Evolutionary conservation across 35 echinoderm and acorn worm species (phyloP).

Genomic region (Holothuria glaberrima): DNA sequence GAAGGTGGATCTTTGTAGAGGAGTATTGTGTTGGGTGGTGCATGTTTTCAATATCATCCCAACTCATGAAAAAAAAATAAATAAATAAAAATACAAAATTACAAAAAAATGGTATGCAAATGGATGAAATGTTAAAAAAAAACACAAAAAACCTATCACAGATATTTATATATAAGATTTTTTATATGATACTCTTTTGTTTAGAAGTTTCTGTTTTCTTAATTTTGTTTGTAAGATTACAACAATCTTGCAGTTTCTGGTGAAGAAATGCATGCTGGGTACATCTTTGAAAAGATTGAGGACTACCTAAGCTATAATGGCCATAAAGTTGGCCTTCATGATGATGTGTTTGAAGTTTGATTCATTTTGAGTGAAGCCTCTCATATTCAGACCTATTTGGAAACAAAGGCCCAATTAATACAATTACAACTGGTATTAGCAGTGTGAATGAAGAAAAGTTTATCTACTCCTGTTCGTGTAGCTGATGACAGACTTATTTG

Average conservation of each 20-base stretch:
- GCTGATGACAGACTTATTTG: too few species aligned
- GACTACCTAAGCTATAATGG: not conserved
- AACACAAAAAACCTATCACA: slow-evolving; percentile 9
- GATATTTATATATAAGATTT: slow-evolving; percentile 64
- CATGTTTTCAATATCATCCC: not conserved
- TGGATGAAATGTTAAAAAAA: not conserved
- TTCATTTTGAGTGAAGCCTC: not conserved
- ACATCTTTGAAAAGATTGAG: not conserved
- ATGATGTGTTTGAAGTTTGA: not conserved
- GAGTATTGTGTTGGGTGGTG: not conserved
- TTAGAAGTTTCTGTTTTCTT: not conserved
- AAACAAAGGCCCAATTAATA: not conserved
- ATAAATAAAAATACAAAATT: not conserved
- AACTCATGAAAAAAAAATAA: not conserved
- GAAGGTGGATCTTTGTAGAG: not conserved
- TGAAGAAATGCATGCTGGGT: not conserved
- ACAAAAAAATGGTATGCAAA: not conserved
- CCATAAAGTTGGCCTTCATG: not conserved
- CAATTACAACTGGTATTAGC: not conserved
- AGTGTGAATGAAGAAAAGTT: too few species aligned
- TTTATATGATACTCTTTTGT: slow-evolving; percentile 40
- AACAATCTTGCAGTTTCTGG: slow-evolving; percentile 31
- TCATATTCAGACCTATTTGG: not conserved
- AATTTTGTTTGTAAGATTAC: not conserved
- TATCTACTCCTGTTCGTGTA: too few species aligned